Evolutionary conservation across 2,888 invertebrate species (phyloP).

Genomic region (Drepana falcataria): DNA sequence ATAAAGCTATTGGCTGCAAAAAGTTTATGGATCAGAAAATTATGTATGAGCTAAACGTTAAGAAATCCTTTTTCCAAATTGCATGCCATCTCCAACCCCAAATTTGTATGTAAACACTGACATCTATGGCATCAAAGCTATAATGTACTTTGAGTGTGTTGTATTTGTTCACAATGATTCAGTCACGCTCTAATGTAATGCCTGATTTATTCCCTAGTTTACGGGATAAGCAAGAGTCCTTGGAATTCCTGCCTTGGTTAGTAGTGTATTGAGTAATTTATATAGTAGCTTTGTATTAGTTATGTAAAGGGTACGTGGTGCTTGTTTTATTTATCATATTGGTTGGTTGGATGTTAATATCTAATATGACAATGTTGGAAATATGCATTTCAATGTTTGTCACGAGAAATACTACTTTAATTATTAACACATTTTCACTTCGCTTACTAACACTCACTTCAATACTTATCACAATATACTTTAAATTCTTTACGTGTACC

Average conservation of each 20-base stretch:
- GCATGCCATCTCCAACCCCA: background rate
- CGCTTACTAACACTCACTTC: slow-evolving; percentile 68
- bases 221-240: slow-evolving; percentile 87
- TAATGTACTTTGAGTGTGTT: slow-evolving; percentile 3
- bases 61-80: background rate
- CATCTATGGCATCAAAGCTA: background rate
- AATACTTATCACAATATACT: slow-evolving; percentile 40
- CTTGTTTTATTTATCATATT: slow-evolving; percentile 27
- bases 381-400: slow-evolving; percentile 5
- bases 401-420: slow-evolving; percentile 22
- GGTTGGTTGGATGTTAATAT: slow-evolving; percentile 30
- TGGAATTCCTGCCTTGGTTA: slow-evolving; percentile 90
- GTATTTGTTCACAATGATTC: slow-evolving; percentile 20
- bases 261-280: slow-evolving; percentile 77
- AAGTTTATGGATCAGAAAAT: background rate
- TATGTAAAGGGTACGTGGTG: slow-evolving; percentile 25
- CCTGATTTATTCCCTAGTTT: slow-evolving; percentile 82
- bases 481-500: slow-evolving; percentile 42
- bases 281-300: slow-evolving; percentile 43
- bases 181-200: slow-evolving; percentile 56
- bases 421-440: slow-evolving; percentile 44
- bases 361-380: background rate
- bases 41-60: background rate
- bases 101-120: background rate
- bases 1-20: background rate